These are phyloP conservation scores for Chloroceryle aenea DNA, from an alignment of 2,113 vertebrate species.

Conservation along the genomic window DNA sequence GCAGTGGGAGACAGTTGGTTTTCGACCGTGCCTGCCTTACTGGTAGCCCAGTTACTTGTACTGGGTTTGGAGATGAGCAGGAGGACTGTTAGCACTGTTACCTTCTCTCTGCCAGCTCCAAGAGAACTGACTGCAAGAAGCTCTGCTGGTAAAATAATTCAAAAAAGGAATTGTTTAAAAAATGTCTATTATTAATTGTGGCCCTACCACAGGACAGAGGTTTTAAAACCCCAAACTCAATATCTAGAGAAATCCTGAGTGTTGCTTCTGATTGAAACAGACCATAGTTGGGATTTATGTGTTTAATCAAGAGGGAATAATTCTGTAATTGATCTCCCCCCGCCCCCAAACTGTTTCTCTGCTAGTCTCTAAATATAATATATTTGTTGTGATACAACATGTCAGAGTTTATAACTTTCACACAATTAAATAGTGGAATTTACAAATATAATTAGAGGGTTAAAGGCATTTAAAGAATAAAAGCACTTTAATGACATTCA, in stretches of 20 bases:
- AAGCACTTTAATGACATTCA: neutral
- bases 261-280: neutral
- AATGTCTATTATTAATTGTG: neutral
- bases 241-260: neutral
- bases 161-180: neutral
- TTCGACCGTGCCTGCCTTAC: neutral
- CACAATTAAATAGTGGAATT: neutral
- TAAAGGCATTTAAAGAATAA: constrained; percentile 48
- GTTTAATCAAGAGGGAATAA: neutral
- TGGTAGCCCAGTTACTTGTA: accelerated
- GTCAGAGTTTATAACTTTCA: neutral
- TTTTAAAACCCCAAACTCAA: neutral
- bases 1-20: neutral
- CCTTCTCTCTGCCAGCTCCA: neutral
- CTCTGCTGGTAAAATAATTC: neutral
- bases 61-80: neutral
- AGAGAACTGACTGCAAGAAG: neutral
- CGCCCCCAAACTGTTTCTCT: neutral
- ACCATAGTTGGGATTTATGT: neutral
- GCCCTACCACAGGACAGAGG: neutral
- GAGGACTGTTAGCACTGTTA: neutral
- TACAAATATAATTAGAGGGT: constrained; percentile 33
- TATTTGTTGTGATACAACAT: constrained; percentile 19
- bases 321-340: neutral
- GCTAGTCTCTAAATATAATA: neutral